phyloP scores from a whole-genome alignment of 1,140 invertebrate species.

The Megalopta genalis region DNA sequence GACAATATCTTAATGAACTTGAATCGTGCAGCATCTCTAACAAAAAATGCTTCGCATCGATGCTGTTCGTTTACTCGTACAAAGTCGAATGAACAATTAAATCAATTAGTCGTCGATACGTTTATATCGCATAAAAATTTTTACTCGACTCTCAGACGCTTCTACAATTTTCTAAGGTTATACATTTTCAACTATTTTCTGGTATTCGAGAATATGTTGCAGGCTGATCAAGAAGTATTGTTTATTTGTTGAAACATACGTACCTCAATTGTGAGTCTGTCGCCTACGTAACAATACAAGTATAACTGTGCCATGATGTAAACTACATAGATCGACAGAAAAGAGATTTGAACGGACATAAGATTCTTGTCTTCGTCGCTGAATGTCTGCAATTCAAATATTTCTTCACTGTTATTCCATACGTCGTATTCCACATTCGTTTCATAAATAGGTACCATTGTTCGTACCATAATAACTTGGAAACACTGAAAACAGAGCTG shows the following conservation, averaged over 20 bases:
- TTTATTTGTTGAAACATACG: neutral
- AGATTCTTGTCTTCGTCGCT: neutral
- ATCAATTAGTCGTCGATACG: too few relatives aligned
- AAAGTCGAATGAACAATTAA: too few relatives aligned
- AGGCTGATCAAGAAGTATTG: too few relatives aligned
- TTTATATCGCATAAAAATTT: too few relatives aligned
- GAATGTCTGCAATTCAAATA: slow-evolving; percentile 26
- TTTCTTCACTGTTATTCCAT: neutral
- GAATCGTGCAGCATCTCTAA: neutral
- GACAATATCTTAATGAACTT: neutral
- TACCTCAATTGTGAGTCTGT: slow-evolving; percentile 50
- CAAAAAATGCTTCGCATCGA: neutral
- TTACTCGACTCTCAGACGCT: too few relatives aligned
- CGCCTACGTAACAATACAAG: slow-evolving; percentile 62
- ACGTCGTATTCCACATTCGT: too few relatives aligned
- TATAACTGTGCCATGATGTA: slow-evolving; percentile 53
- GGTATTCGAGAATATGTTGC: too few relatives aligned
- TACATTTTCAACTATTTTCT: too few relatives aligned
- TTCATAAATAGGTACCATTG: neutral
- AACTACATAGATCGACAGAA: slow-evolving; percentile 39
- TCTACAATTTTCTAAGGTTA: too few relatives aligned
- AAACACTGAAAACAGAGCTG: slow-evolving; percentile 67
- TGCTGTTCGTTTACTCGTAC: too few relatives aligned
- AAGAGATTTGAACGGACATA: slow-evolving; percentile 32
- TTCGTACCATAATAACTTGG: slow-evolving; percentile 58